A percentile compares a stretch with the other conserved stretches of the same genome.
phyloP scores from a whole-genome alignment of 2,888 invertebrate genomes.

The Subacronicta megacephala region DNA sequence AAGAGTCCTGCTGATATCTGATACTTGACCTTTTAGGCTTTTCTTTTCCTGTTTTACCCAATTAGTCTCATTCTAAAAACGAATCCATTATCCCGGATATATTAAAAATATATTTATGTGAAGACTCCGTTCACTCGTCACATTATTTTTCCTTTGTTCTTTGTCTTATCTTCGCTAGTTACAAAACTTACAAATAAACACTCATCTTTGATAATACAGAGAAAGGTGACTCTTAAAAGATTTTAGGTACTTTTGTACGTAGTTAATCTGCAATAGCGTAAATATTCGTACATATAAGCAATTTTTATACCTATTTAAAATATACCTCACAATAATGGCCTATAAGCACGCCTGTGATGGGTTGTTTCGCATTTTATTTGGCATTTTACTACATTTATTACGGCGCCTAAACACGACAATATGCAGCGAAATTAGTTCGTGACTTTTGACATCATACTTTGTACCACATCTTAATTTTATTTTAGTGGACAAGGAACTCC shows the following conservation, averaged over 20 bases:
- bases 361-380: conserved; percentile 13
- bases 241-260: not conserved
- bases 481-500: too few relatives aligned
- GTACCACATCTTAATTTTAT: too few relatives aligned
- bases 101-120: not conserved
- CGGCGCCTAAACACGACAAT: conserved; percentile 4
- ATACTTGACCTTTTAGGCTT: conserved; percentile 31
- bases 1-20: not conserved
- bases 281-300: not conserved
- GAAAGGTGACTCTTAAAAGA: too few relatives aligned
- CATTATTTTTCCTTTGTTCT: too few relatives aligned
- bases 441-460: not conserved
- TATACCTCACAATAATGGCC: conserved; percentile 3
- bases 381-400: conserved; percentile 7
- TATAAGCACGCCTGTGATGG: not conserved
- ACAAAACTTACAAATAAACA: too few relatives aligned
- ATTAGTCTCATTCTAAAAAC: conserved; percentile 15
- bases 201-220: too few relatives aligned
- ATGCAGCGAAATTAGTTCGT: conserved; percentile 1
- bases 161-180: too few relatives aligned
- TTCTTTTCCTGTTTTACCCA: conserved; percentile 7
- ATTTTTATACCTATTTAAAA: not conserved
- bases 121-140: too few relatives aligned
- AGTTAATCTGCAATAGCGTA: too few relatives aligned
- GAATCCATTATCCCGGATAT: not conserved